Evolutionary conservation across 2,888 invertebrate genomes (phyloP), one percentile per base, ranked within the genome.

Genomic region (Tridacna crocea): DNA sequence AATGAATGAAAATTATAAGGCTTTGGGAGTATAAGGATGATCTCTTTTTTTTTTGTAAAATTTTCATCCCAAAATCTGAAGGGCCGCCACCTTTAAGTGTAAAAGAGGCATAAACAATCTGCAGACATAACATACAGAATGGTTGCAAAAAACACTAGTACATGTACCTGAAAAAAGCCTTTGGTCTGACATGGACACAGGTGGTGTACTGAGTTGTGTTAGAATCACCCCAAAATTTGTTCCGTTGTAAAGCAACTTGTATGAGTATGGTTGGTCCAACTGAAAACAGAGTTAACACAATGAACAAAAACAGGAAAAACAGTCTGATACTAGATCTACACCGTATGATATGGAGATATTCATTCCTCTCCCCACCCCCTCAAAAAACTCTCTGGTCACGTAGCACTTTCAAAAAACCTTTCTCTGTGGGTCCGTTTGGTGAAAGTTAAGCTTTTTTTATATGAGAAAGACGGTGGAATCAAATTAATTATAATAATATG

Each of bases 231-330:
- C 68, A 15, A 46, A 19, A 0, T 47, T n/a, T 12, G 0, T 8
- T 4, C 68, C 68, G 19, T 68, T 19, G n/a, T 68, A 68, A 46
- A 68, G 46, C 11, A 68, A n/a, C 36, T 68, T 68, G 3, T 27
- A 47, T 24, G 24, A 46, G 47, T 68, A 47, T 1, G 36, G 17
- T 12, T 68, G 27, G 0, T 27, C 46, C n/a, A 68, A 10, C 46
- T 68, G 47, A 17, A 68, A 47, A 68, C 10, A 10, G 46, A 46
- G n/a, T n/a, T n/a, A n/a, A 66, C 17, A 66, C 36, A 36, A n/a
- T n/a, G n/a, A n/a, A n/a, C n/a, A n/a, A n/a, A n/a, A n/a, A n/a
- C n/a, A n/a, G n/a, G n/a, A n/a, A n/a, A n/a, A n/a, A n/a, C n/a
- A n/a, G n/a, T n/a, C n/a, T n/a, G n/a, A n/a, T n/a, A n/a, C 13